Conservation (phyloP, 2,113 vertebrate genomes). For the Cyphomyrus plagiostoma region DNA sequence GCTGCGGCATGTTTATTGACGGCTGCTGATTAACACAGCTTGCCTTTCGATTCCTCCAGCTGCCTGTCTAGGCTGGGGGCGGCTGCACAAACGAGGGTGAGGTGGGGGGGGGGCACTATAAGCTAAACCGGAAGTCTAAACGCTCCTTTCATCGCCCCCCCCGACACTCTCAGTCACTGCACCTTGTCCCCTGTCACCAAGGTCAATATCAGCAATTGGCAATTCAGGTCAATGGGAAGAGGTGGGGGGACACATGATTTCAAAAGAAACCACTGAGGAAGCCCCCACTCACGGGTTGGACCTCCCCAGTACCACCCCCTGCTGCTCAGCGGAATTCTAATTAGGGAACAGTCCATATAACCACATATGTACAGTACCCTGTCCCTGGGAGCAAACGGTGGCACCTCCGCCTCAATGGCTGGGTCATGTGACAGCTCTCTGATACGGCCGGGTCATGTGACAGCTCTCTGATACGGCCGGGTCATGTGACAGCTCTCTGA, state of each 20-base stretch:
- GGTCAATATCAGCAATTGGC: conserved; percentile 60
- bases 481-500: too few relatives aligned
- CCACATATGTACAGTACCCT: not conserved
- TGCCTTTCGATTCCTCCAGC: conserved; percentile 22
- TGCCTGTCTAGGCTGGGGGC: conserved; percentile 6
- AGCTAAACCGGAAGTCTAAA: conserved; percentile 33
- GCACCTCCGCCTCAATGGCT: not conserved
- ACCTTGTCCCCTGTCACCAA: conserved; percentile 48
- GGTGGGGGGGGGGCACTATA: not conserved
- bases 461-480: too few relatives aligned
- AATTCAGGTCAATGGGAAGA: conserved; percentile 57
- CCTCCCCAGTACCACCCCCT: not conserved
- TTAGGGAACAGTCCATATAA: not conserved
- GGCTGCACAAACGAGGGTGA: conserved; percentile 3
- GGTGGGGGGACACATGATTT: conserved; percentile 33
- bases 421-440: not conserved
- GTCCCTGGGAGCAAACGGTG: not conserved
- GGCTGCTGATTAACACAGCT: conserved; percentile 32
- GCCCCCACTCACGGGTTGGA: not conserved
- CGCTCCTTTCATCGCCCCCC: conserved; percentile 34
- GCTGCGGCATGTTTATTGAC: conserved; percentile 40
- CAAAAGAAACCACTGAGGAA: conserved; percentile 57
- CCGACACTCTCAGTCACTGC: conserved; percentile 26
- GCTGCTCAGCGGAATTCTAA: not conserved
- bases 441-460: not conserved